phyloP scores from a whole-genome alignment of 2,797 vertebrate species.

The Smutsia gigantea region DNA sequence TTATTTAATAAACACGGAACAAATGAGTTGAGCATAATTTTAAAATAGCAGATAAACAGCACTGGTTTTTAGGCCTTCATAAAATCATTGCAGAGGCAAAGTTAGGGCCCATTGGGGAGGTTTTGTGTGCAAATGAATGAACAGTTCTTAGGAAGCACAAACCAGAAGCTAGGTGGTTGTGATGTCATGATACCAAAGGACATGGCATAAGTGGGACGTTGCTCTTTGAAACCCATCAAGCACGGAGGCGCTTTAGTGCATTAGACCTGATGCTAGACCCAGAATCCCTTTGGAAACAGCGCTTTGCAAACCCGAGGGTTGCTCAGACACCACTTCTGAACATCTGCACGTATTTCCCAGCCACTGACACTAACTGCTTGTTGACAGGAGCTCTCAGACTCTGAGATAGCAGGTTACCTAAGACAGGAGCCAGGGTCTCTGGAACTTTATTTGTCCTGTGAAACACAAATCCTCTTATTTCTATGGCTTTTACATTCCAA shows the following conservation, averaged over 20 bases:
- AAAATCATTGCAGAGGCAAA: conserved; percentile 17
- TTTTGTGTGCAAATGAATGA: not conserved
- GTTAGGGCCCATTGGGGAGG: not conserved
- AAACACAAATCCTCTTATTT: not conserved
- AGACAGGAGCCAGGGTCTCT: not conserved
- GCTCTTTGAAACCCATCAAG: not conserved
- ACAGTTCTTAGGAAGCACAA: not conserved
- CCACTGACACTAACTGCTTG: not conserved
- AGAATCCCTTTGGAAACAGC: not conserved
- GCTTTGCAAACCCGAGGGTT: not conserved
- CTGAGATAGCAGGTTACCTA: not conserved
- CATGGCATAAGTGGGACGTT: not conserved
- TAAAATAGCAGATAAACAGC: not conserved
- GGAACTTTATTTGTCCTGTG: not conserved
- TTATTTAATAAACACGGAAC: conserved; percentile 31
- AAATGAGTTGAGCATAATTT: not conserved
- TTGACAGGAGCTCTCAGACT: not conserved
- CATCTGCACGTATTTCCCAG: not conserved
- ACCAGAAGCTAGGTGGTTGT: not conserved
- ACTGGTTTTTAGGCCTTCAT: not conserved
- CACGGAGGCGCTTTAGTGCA: not conserved
- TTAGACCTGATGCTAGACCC: not conserved
- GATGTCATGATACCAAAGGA: not conserved
- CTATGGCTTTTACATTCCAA: not conserved
- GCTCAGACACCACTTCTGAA: not conserved